Percentiles rank a stretch among this genome's conserved stretches.
phyloP scores from a whole-genome alignment of 2,888 invertebrate genomes.

The Linnaemya vulpina region DNA sequence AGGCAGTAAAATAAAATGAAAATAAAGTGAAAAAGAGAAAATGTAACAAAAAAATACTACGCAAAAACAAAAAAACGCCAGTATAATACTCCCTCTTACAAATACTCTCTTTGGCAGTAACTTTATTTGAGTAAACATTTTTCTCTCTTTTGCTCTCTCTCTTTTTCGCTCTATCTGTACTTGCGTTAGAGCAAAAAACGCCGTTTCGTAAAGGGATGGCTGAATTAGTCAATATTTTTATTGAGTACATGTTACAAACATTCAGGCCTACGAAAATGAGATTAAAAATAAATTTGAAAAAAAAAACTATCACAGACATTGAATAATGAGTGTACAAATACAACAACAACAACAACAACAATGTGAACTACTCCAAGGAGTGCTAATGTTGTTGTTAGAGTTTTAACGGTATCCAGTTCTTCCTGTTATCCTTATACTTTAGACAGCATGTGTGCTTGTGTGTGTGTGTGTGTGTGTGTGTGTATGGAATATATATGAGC shows the following conservation, averaged over 20 bases:
- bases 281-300: too few species aligned
- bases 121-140: constrained; percentile 25
- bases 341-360: constrained; percentile 24
- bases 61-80: constrained; percentile 33
- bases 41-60: constrained; percentile 51
- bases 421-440: constrained; percentile 61
- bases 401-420: constrained; percentile 54
- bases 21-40: constrained; percentile 4
- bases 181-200: constrained; percentile 22
- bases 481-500: background rate
- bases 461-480: background rate
- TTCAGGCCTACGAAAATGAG: background rate
- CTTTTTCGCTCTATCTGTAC: background rate
- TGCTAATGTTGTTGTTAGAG: constrained; percentile 11
- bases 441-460: background rate
- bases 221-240: constrained; percentile 68
- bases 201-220: constrained; percentile 41
- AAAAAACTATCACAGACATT: constrained; percentile 46
- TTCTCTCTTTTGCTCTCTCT: constrained; percentile 4
- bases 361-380: background rate
- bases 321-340: constrained; percentile 35
- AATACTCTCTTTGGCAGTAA: constrained; percentile 10
- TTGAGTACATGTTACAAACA: constrained; percentile 43
- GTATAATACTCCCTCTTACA: constrained; percentile 46
- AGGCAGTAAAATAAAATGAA: constrained; percentile 35